Evolutionary conservation across 2,113 vertebrate genomes (phyloP), one percentile per base, ranked within the genome.

Genomic region (Tonatia bakeri): DNA sequence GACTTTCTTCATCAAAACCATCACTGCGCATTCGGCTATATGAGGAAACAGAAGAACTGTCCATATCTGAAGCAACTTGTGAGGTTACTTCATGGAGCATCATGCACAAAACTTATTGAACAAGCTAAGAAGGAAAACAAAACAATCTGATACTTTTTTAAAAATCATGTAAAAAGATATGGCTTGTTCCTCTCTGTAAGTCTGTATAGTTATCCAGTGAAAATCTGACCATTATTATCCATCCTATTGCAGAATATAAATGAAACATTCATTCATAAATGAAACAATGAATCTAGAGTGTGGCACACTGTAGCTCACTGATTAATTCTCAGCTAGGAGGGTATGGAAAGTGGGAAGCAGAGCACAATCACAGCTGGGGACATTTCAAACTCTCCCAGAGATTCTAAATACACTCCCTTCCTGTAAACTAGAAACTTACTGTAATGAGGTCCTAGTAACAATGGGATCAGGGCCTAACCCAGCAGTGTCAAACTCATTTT

Each of bases 11-110:
- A 28, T 99, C 98, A 54, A 99, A 98, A 82, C 99, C 99, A 77
- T 99, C 99, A 40, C 99, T 99, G 97, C 99, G 99, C 99, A 99
- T 99, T 28, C 97, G 98, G 33, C 99, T 99, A 96, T 99, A 98
- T 52, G 69, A 97, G 86, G 92, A 96, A 96, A 70, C 50, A 87
- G 84, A 38, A 22, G 24, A 80, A 90, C 87, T 84, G 97, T 94
- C n/a, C n/a, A 94, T 14, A 91, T 79, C 88, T 64, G 72, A 89
- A 94, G 28, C 61, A 92, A 91, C 75, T 28, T 88, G 17, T 80
- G 56, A 87, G 5, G 59, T 75, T 93, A 83, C 36, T 92, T 92
- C 76, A 89, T 69, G 31, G 11, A 92, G 84, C 28, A 92, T 65
- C 45, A 94, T 59, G 13, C 61, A 92, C 1, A 95, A 59, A 95